These are phyloP conservation scores for Trinectes maculatus DNA, from an alignment of 2,113 vertebrate genomes.

Conservation along the genomic window DNA sequence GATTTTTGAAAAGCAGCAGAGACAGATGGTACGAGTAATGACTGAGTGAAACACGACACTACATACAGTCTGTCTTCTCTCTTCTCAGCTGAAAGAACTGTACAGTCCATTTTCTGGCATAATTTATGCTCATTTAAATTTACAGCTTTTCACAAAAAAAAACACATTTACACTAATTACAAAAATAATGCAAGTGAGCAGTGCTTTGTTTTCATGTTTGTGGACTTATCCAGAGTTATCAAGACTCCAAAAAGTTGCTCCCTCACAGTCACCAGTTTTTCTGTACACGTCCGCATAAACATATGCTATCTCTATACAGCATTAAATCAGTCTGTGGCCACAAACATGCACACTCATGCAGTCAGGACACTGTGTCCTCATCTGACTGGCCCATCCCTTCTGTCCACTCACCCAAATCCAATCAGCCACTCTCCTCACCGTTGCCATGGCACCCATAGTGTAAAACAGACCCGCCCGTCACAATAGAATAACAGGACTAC, in stretches of 20 bases:
- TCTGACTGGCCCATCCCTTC: slow-evolving; percentile 64
- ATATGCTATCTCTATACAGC: neutral
- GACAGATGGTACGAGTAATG: slow-evolving; percentile 58
- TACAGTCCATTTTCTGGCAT: slow-evolving; percentile 11
- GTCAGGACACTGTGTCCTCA: slow-evolving; percentile 60
- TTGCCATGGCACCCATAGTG: slow-evolving; percentile 62
- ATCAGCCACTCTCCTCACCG: slow-evolving; percentile 67
- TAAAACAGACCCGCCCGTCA: slow-evolving; percentile 56
- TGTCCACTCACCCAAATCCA: slow-evolving; percentile 70
- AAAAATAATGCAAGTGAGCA: no score
- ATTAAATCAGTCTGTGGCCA: neutral
- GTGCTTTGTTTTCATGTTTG: no score
- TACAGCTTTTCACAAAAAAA: neutral
- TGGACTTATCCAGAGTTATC: no score
- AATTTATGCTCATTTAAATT: slow-evolving; percentile 16
- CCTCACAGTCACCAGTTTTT: neutral
- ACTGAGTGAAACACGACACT: slow-evolving; percentile 47
- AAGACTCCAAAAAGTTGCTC: slow-evolving; percentile 30
- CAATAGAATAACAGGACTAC: slow-evolving; percentile 17
- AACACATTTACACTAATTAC: neutral
- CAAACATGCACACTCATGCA: slow-evolving; percentile 6
- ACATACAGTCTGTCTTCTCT: slow-evolving; percentile 28
- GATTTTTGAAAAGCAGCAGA: slow-evolving; percentile 11
- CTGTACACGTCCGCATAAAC: neutral
- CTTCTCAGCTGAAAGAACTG: neutral